Percentiles rank a stretch among this genome's conserved stretches.
These are phyloP conservation scores for Cyanocitta stelleri DNA, from an alignment of 2,113 vertebrate genomes.

Conservation along the genomic window DNA sequence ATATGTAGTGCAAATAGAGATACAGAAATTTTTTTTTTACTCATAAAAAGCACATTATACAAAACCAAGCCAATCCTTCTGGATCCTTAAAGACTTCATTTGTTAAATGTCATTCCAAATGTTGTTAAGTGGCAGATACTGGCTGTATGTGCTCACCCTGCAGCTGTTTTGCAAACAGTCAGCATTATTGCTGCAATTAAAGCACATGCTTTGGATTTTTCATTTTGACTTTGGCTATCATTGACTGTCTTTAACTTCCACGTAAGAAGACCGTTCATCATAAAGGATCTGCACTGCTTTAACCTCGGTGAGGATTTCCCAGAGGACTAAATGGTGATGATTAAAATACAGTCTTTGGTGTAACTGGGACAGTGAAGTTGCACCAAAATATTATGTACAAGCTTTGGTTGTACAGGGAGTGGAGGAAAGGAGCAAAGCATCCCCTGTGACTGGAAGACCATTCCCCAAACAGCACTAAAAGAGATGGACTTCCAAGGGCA, in stretches of 20 bases:
- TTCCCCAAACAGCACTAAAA: neutral
- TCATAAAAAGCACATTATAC: neutral
- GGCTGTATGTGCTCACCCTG: neutral
- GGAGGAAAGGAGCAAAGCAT: neutral
- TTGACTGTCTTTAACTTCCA: neutral
- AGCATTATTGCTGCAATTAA: neutral
- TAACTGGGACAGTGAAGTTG: neutral
- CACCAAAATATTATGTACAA: neutral
- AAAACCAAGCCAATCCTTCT: neutral
- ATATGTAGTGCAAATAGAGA: neutral
- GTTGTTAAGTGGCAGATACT: neutral
- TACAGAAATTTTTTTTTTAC: neutral
- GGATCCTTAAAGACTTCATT: neutral
- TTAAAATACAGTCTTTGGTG: neutral
- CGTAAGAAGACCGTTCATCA: accelerated
- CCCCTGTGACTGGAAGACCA: neutral
- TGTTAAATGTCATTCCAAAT: neutral
- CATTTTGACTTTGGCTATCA: neutral
- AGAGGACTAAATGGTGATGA: neutral
- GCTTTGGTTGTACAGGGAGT: neutral
- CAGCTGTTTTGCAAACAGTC: neutral
- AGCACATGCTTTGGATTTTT: neutral
- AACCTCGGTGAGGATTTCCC: neutral
- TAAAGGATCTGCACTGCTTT: neutral
- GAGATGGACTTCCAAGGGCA: neutral